A percentile compares a stretch with the other conserved stretches of the same genome.
Conservation (phyloP, 2,888 invertebrate species). For the Tanytarsus gracilentus region DNA sequence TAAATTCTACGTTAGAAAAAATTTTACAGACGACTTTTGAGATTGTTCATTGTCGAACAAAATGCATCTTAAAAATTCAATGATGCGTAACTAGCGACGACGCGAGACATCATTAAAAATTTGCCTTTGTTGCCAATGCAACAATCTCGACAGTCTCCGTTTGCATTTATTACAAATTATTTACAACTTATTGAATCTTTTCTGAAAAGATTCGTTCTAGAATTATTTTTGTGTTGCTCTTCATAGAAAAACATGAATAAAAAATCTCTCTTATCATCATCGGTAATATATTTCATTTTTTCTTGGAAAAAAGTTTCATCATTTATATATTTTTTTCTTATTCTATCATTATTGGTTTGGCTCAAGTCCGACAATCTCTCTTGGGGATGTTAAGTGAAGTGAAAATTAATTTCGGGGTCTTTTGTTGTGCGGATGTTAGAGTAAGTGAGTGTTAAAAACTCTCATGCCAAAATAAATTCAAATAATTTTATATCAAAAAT, state of each 20-base stretch:
- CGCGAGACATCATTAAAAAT: conserved; percentile 14
- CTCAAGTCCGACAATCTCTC: conserved; percentile 6
- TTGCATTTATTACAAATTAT: neutral
- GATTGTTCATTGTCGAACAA: neutral
- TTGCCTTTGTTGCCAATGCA: neutral
- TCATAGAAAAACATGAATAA: conserved; percentile 26
- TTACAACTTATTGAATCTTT: conserved; percentile 22
- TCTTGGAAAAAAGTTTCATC: conserved; percentile 19
- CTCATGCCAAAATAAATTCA: no score
- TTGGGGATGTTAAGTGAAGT: neutral
- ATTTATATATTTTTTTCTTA: neutral
- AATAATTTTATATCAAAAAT: no score
- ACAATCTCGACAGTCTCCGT: neutral
- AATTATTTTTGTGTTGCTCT: neutral
- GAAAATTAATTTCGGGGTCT: neutral
- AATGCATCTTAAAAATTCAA: neutral
- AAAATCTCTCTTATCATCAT: conserved; percentile 7
- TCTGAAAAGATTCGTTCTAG: conserved; percentile 5
- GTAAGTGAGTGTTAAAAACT: neutral
- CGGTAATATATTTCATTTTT: conserved; percentile 7
- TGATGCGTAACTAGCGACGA: conserved; percentile 11
- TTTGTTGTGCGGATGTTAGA: no score
- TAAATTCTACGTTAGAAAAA: neutral
- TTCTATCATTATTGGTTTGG: conserved; percentile 13
- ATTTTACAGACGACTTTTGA: neutral